Conservation (phyloP, 2,797 vertebrate genomes). For the Betta splendens region DNA sequence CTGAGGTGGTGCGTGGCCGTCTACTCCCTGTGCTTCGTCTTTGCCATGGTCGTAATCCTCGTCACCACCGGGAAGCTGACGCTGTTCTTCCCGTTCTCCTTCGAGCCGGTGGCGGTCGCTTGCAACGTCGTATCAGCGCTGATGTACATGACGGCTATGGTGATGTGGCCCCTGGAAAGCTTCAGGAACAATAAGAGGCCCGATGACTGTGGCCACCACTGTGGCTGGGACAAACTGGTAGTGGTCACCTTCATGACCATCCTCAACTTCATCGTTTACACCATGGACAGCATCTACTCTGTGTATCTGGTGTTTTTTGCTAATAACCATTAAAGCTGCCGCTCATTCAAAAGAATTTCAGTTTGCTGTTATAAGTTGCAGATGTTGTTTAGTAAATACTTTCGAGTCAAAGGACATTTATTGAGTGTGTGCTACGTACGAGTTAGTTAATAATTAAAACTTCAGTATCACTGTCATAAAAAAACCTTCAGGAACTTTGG, state of each 20-base stretch:
- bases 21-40: constrained; percentile 87
- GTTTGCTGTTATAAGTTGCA: too few relatives aligned
- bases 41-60: constrained; percentile 83
- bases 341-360: too few relatives aligned
- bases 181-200: constrained; percentile 55
- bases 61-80: constrained; percentile 77
- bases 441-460: constrained; percentile 57
- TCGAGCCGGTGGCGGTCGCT: constrained; percentile 80
- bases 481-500: constrained; percentile 52
- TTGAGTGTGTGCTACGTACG: not conserved
- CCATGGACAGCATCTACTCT: constrained; percentile 83
- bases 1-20: constrained; percentile 87
- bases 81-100: constrained; percentile 66
- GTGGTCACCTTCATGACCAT: constrained; percentile 84
- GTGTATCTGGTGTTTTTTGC: constrained; percentile 79
- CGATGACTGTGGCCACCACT: fast-evolving
- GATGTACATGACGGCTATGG: constrained; percentile 81
- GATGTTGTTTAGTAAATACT: not conserved
- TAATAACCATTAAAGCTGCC: constrained; percentile 17
- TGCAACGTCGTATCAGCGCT: constrained; percentile 80
- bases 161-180: constrained; percentile 87
- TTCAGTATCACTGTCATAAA: constrained; percentile 36
- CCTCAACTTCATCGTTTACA: constrained; percentile 85
- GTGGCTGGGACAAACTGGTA: constrained; percentile 75
- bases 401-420: not conserved